phyloP scores from a whole-genome alignment of 2,797 vertebrate species.

The Lepilemur septentrionalis region DNA sequence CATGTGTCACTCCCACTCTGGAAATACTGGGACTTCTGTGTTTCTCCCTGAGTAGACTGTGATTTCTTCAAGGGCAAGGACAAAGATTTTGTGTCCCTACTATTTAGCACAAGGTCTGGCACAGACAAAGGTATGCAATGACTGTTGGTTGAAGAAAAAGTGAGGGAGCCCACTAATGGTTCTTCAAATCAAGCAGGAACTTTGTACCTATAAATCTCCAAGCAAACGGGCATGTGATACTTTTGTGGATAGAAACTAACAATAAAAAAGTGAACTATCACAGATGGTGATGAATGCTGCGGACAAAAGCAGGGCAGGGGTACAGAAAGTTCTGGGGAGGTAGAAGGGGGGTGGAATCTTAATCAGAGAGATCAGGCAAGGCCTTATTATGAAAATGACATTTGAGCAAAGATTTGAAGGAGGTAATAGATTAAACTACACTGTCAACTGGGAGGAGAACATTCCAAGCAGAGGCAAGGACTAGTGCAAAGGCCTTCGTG shows the following conservation, averaged over 20 bases:
- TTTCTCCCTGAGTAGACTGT: slow-evolving; percentile 48
- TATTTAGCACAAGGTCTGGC: background rate
- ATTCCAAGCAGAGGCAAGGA: background rate
- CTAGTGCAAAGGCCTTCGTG: background rate
- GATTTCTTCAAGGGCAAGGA: slow-evolving; percentile 47
- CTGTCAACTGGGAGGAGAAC: background rate
- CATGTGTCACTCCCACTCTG: slow-evolving; percentile 4
- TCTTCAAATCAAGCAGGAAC: background rate
- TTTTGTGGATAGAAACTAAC: slow-evolving; percentile 1
- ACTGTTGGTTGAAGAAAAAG: background rate
- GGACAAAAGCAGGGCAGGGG: background rate
- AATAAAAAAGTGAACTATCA: slow-evolving; percentile 21
- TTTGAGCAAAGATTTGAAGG: background rate
- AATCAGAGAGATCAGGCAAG: background rate
- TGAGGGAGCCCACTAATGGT: background rate
- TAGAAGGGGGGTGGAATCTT: background rate
- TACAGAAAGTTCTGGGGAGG: background rate
- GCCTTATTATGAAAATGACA: background rate
- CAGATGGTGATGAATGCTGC: background rate
- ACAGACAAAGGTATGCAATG: background rate
- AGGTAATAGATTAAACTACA: background rate
- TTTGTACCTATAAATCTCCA: background rate
- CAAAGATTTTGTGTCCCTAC: background rate
- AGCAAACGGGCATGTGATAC: background rate
- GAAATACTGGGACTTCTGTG: background rate